A percentile compares a stretch with the other conserved stretches of the same genome.
Conservation (phyloP, 2,888 invertebrate genomes). For the Entomobrya multifasciata region DNA sequence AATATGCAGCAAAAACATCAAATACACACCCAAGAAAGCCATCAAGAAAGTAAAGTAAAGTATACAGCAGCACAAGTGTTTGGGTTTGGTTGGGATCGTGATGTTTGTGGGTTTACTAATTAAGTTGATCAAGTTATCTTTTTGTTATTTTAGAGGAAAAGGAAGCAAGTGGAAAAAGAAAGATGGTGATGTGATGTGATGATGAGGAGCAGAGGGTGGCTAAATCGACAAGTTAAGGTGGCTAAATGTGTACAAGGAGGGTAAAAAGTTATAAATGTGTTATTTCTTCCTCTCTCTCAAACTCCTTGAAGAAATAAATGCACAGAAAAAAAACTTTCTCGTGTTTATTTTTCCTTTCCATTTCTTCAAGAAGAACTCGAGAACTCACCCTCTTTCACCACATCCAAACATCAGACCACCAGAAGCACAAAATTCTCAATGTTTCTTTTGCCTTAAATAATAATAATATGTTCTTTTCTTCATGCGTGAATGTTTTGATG, state of each 20-base stretch:
- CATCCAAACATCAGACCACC: too few species aligned
- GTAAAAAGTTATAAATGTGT: slow-evolving; percentile 46
- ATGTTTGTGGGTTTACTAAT: slow-evolving; percentile 67
- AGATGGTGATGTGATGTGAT: too few species aligned
- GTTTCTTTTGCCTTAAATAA: slow-evolving; percentile 42
- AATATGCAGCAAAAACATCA: neutral
- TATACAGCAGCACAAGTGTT: neutral
- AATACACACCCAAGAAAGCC: too few species aligned
- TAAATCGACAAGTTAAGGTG: slow-evolving; percentile 43
- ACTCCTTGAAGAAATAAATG: neutral
- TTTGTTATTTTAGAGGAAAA: slow-evolving; percentile 25
- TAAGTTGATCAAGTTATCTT: slow-evolving; percentile 69
- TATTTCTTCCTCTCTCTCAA: neutral
- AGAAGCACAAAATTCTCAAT: neutral
- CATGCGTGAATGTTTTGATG: slow-evolving; percentile 49
- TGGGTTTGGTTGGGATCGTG: neutral
- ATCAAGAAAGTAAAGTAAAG: neutral
- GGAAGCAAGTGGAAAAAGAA: neutral
- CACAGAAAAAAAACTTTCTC: slow-evolving; percentile 30
- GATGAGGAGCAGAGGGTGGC: slow-evolving; percentile 25
- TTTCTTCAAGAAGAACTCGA: neutral
- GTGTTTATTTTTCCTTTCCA: slow-evolving; percentile 56
- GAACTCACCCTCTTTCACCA: slow-evolving; percentile 22
- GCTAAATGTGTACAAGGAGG: slow-evolving; percentile 29
- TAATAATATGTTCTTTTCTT: slow-evolving; percentile 18